Conservation (phyloP, 1,140 invertebrate genomes). For the Orussus abietinus region DNA sequence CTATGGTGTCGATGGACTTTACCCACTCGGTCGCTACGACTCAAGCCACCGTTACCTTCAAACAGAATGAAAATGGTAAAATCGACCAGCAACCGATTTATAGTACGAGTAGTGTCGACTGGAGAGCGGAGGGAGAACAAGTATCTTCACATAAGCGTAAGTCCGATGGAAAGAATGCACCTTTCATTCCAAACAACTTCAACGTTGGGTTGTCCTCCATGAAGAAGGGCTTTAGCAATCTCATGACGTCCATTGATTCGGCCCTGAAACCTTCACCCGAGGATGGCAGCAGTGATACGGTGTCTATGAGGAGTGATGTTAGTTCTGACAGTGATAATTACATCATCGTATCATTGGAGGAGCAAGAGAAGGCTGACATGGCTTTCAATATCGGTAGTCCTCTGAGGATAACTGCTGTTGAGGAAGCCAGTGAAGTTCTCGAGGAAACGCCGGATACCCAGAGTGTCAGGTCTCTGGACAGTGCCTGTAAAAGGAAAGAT, state of each 20-base stretch:
- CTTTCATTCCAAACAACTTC: slow-evolving; percentile 48
- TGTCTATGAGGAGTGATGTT: slow-evolving; percentile 69
- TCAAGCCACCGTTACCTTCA: slow-evolving; percentile 43
- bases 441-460: slow-evolving; percentile 72
- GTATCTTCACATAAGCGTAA: slow-evolving; percentile 22
- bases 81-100: slow-evolving; percentile 29
- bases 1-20: slow-evolving; percentile 43
- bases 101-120: neutral
- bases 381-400: slow-evolving; percentile 50
- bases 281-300: slow-evolving; percentile 64
- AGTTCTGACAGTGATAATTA: slow-evolving; percentile 79
- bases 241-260: slow-evolving; percentile 78
- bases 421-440: slow-evolving; percentile 80
- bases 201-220: slow-evolving; percentile 65
- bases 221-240: slow-evolving; percentile 73
- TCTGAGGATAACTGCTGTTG: slow-evolving; percentile 57
- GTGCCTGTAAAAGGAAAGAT: slow-evolving; percentile 74
- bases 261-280: slow-evolving; percentile 68
- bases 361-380: slow-evolving; percentile 62
- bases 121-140: slow-evolving; percentile 15
- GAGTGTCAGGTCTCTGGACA: slow-evolving; percentile 76
- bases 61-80: slow-evolving; percentile 40
- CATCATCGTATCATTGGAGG: slow-evolving; percentile 61
- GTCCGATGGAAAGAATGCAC: slow-evolving; percentile 27
- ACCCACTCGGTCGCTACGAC: slow-evolving; percentile 16